Evolutionary conservation across 2,797 vertebrate genomes (phyloP).

Genomic region (Macroramphosus scolopax): DNA sequence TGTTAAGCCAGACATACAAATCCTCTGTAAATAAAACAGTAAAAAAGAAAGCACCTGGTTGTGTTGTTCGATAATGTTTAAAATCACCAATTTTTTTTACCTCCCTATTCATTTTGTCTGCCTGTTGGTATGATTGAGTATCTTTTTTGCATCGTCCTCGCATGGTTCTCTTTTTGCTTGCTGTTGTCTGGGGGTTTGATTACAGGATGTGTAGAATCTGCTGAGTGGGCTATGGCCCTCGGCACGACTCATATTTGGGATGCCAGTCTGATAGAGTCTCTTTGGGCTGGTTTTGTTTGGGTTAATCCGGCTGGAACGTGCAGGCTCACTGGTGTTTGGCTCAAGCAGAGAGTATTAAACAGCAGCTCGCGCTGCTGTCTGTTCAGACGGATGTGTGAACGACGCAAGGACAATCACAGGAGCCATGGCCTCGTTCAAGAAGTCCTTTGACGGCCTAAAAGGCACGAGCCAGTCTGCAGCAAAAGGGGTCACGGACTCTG

Average conservation of each 20-base stretch:
- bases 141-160: neutral
- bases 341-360: conserved; percentile 73
- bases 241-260: conserved; percentile 59
- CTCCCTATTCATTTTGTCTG: too few relatives aligned
- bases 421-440: conserved; percentile 81
- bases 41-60: conserved; percentile 44
- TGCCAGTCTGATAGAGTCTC: conserved; percentile 61
- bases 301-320: conserved; percentile 72
- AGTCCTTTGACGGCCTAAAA: conserved; percentile 77
- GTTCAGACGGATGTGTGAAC: conserved; percentile 45
- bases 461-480: conserved; percentile 66
- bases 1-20: conserved; percentile 80
- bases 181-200: conserved; percentile 40
- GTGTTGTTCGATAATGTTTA: conserved; percentile 33
- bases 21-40: conserved; percentile 84
- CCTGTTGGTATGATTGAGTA: too few relatives aligned
- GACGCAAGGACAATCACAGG: conserved; percentile 32
- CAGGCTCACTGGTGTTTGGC: conserved; percentile 42
- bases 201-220: conserved; percentile 65
- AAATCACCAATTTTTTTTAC: conserved; percentile 1
- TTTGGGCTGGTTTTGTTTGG: conserved; percentile 64
- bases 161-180: conserved; percentile 38
- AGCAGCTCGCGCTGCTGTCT: conserved; percentile 13
- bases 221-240: conserved; percentile 59
- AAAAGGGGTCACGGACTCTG: conserved; percentile 68